phyloP scores from a whole-genome alignment of 2,888 invertebrate species.

The Ormyrus pomaceus region DNA sequence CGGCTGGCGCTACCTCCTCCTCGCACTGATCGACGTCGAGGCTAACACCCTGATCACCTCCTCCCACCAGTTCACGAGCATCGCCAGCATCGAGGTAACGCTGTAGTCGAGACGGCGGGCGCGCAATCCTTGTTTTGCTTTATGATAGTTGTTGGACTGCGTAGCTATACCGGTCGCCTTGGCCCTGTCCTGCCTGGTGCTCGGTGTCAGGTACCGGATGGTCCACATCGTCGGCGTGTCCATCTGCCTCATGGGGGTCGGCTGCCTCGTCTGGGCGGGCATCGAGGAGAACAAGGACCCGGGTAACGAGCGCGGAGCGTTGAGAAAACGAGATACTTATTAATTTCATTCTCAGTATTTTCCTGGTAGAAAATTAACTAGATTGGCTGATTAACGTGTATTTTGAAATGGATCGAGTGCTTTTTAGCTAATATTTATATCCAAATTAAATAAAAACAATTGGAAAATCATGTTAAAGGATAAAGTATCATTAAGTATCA shows the following conservation, averaged over 20 bases:
- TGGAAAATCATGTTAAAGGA: too few species aligned
- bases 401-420: too few species aligned
- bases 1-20: constrained; percentile 87
- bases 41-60: constrained; percentile 89
- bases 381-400: too few species aligned
- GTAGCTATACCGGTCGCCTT: constrained; percentile 90
- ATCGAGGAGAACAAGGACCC: constrained; percentile 82
- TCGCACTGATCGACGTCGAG: constrained; percentile 90
- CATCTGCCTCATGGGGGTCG: constrained; percentile 88
- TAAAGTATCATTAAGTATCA: too few species aligned
- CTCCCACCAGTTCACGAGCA: constrained; percentile 86
- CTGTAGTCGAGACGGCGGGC: too few species aligned
- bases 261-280: constrained; percentile 90
- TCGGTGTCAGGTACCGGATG: constrained; percentile 85
- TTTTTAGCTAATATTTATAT: too few species aligned
- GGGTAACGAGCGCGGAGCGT: too few species aligned
- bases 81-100: constrained; percentile 83
- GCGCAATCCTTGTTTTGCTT: neutral
- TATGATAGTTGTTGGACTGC: constrained; percentile 85
- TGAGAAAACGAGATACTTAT: too few species aligned
- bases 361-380: too few species aligned
- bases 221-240: constrained; percentile 88
- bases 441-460: too few species aligned
- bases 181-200: constrained; percentile 85
- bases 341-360: too few species aligned